Percentiles rank a stretch among this genome's conserved stretches.
phyloP scores from a whole-genome alignment of 2,888 invertebrate species.

The Adineta ricciae region DNA sequence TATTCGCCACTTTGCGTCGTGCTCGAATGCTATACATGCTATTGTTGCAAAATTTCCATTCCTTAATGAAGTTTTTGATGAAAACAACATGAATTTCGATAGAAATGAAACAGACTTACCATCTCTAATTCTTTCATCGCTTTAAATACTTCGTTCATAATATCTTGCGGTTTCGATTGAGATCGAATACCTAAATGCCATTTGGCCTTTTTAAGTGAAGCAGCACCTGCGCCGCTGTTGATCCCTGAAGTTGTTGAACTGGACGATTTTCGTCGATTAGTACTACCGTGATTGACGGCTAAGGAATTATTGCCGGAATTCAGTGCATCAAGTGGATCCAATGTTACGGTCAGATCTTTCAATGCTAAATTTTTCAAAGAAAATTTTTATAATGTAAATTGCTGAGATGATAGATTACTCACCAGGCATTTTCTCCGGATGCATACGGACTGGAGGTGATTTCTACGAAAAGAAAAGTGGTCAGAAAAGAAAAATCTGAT shows the following conservation, averaged over 20 bases:
- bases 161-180: constrained; percentile 96
- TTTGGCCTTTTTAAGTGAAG: constrained; percentile 61
- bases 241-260: not conserved
- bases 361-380: not conserved
- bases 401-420: not conserved
- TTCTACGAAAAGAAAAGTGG: not conserved
- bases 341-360: constrained; percentile 24
- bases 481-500: not conserved
- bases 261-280: not conserved
- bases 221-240: not conserved
- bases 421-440: constrained; percentile 34
- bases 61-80: constrained; percentile 22
- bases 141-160: constrained; percentile 97
- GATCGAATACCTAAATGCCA: constrained; percentile 98
- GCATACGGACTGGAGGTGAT: constrained; percentile 1
- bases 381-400: not conserved
- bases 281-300: not conserved
- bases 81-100: not conserved
- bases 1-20: constrained; percentile 15
- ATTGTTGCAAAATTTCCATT: constrained; percentile 33
- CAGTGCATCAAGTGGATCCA: constrained; percentile 16
- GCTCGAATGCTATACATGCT: constrained; percentile 31
- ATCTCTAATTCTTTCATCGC: constrained; percentile 65
- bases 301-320: not conserved
- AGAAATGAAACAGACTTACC: constrained; percentile 20